Conservation (phyloP, 2,113 vertebrate species). For the Catharus fuscescens region DNA sequence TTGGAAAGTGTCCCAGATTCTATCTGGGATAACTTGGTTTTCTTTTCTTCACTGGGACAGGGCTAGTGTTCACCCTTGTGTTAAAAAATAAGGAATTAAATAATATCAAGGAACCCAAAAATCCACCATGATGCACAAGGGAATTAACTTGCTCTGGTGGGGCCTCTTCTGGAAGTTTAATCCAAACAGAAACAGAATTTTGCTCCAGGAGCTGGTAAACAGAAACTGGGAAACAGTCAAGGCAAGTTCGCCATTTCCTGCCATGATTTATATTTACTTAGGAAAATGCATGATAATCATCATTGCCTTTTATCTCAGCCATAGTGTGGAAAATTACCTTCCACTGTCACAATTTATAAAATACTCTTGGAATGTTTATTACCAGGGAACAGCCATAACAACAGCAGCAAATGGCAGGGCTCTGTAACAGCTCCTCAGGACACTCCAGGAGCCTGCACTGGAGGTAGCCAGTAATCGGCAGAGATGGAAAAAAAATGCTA, state of each 20-base stretch:
- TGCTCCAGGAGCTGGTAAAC: not conserved
- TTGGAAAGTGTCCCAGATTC: not conserved
- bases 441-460: not conserved
- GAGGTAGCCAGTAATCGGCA: not conserved
- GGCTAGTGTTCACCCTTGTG: not conserved
- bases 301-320: constrained; percentile 14
- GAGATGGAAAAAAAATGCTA: not conserved
- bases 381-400: not conserved
- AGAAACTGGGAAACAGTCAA: not conserved
- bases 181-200: not conserved
- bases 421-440: not conserved
- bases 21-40: not conserved
- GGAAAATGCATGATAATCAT: not conserved
- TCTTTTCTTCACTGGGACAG: not conserved
- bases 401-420: not conserved
- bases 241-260: not conserved
- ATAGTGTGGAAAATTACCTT: not conserved
- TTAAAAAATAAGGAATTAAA: not conserved
- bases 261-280: not conserved
- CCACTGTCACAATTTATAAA: constrained; percentile 22
- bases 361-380: constrained; percentile 29
- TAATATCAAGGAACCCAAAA: not conserved
- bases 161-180: not conserved
- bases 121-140: not conserved
- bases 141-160: not conserved